These are phyloP conservation scores for Nomada goodeniana DNA, from an alignment of 2,888 invertebrate genomes.

Conservation along the genomic window DNA sequence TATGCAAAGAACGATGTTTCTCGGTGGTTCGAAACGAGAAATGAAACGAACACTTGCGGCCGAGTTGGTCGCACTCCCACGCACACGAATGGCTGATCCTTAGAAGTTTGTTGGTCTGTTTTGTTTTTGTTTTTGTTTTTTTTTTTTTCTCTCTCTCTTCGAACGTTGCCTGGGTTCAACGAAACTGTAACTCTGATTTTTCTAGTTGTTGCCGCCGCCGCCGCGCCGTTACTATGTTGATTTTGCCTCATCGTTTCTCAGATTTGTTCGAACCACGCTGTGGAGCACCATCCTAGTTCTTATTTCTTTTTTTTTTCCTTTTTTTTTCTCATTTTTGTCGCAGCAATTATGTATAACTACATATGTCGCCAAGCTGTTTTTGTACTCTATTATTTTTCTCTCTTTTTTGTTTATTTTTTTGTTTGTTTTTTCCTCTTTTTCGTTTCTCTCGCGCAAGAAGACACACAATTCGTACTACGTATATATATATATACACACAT, in stretches of 20 bases:
- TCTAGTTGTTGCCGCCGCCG: conserved; percentile 41
- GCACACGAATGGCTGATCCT: conserved; percentile 46
- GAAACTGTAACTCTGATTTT: conserved; percentile 48
- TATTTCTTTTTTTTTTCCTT: no score
- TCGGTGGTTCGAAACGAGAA: conserved; percentile 29
- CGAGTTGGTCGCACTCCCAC: conserved; percentile 8
- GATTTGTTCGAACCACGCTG: conserved; percentile 48
- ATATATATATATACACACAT: conserved; percentile 20
- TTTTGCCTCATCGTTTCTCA: conserved; percentile 54
- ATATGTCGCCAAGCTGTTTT: conserved; percentile 39
- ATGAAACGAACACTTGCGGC: neutral
- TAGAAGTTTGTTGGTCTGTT: conserved; percentile 42
- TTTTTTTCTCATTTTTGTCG: conserved; percentile 29
- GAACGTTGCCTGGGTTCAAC: conserved; percentile 58
- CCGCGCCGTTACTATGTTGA: conserved; percentile 44
- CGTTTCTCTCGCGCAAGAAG: conserved; percentile 17
- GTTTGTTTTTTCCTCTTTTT: conserved; percentile 6
- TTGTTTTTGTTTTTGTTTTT: neutral
- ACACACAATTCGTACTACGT: conserved; percentile 49
- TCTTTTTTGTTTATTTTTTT: no score
- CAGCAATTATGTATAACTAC: conserved; percentile 47
- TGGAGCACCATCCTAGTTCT: conserved; percentile 48
- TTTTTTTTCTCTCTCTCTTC: conserved; percentile 27
- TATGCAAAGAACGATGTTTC: conserved; percentile 6
- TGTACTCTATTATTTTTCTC: neutral